Percentiles rank a stretch among this genome's conserved stretches.
Evolutionary conservation across 2,888 invertebrate species (phyloP).

Genomic region (Drosophila macrothrix): DNA sequence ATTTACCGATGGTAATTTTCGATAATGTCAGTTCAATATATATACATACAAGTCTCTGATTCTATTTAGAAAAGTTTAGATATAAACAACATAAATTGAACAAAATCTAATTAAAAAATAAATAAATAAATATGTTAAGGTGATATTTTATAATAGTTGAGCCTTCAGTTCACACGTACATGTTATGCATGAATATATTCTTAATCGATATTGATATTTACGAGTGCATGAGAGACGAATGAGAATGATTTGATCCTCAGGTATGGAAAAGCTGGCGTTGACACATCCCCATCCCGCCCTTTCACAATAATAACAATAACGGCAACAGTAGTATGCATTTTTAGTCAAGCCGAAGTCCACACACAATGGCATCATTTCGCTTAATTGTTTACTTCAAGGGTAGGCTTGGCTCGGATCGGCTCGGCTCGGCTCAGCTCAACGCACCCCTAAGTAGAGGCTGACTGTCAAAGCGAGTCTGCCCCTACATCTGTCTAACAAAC

Average conservation of each 20-base stretch:
- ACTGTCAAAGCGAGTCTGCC: conserved; percentile 38
- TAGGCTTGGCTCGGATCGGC: conserved; percentile 24
- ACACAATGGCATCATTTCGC: conserved; percentile 60
- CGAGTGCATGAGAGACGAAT: conserved; percentile 17
- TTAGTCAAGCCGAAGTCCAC: conserved; percentile 50
- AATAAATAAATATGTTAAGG: not conserved
- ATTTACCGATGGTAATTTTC: not conserved
- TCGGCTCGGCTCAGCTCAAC: conserved; percentile 22
- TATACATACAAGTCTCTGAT: not conserved
- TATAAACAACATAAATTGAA: not conserved
- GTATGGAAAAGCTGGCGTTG: not conserved
- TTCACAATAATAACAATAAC: conserved; percentile 21
- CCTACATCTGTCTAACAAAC: conserved; percentile 47
- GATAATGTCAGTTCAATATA: not conserved
- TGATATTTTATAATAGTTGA: not conserved
- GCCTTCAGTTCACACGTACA: not conserved
- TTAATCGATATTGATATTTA: conserved; percentile 1
- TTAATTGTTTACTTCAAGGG: conserved; percentile 62
- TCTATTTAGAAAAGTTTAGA: not conserved
- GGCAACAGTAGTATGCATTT: conserved; percentile 34
- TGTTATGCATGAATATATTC: not conserved
- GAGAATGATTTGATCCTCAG: conserved; percentile 11
- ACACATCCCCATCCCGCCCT: conserved; percentile 27
- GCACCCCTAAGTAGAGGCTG: conserved; percentile 68
- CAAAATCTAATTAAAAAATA: not conserved